Conservation (phyloP, 1,140 invertebrate genomes). For the Trachymyrmex cornetzi region DNA sequence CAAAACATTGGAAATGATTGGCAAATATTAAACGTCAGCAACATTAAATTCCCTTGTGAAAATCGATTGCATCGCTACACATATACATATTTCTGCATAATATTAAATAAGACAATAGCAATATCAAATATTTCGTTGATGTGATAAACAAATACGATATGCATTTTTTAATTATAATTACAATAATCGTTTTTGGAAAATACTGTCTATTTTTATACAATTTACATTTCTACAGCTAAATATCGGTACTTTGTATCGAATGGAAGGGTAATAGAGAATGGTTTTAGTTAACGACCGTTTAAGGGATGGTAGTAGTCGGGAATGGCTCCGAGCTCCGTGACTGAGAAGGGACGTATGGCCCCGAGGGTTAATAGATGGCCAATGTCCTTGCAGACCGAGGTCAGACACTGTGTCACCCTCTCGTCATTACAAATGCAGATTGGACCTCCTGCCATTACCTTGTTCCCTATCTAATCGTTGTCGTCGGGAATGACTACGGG, state of each 20-base stretch:
- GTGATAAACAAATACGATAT: not conserved
- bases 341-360: slow-evolving; percentile 74
- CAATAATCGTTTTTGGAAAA: not conserved
- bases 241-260: slow-evolving; percentile 1
- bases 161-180: slow-evolving; percentile 5
- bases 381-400: slow-evolving; percentile 78
- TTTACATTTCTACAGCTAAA: not conserved
- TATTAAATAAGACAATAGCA: slow-evolving; percentile 10
- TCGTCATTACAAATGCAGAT: slow-evolving; percentile 83
- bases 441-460: slow-evolving; percentile 76
- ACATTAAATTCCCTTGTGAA: slow-evolving; percentile 3
- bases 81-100: not conserved
- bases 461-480: slow-evolving; percentile 77
- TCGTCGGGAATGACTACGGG: slow-evolving; percentile 61
- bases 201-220: not conserved
- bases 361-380: slow-evolving; percentile 82
- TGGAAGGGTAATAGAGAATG: slow-evolving; percentile 29
- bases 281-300: slow-evolving; percentile 47
- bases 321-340: slow-evolving; percentile 50
- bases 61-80: not conserved
- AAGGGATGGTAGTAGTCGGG: slow-evolving; percentile 28
- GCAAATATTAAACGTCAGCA: slow-evolving; percentile 17
- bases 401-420: slow-evolving; percentile 83
- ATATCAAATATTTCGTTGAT: not conserved
- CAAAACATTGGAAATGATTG: not conserved